Conservation (phyloP, 2,113 vertebrate genomes). For the Neogobius melanostomus region DNA sequence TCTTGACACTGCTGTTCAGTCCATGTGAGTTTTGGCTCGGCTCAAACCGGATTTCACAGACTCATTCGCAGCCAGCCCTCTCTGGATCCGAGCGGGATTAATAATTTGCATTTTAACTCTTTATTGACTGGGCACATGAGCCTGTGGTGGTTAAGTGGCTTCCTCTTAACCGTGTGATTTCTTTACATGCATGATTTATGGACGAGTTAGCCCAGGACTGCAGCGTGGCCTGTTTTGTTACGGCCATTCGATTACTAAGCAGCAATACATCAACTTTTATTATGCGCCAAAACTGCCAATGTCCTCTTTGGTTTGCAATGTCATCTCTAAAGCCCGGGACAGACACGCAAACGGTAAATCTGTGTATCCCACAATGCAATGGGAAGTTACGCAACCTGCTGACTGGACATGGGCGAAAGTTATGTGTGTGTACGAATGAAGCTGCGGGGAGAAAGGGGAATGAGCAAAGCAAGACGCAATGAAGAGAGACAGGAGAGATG, state of each 20-base stretch:
- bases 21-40: constrained; percentile 48
- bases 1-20: constrained; percentile 41
- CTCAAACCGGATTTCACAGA: constrained; percentile 67
- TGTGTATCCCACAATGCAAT: constrained; percentile 65
- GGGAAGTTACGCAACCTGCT: constrained; percentile 68
- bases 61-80: constrained; percentile 51
- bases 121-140: constrained; percentile 42
- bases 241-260: constrained; percentile 63
- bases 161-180: constrained; percentile 41
- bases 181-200: constrained; percentile 51
- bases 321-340: constrained; percentile 61
- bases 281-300: constrained; percentile 70
- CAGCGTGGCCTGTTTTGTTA: constrained; percentile 36
- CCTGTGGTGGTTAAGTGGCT: constrained; percentile 35
- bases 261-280: constrained; percentile 77
- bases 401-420: constrained; percentile 65
- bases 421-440: constrained; percentile 27
- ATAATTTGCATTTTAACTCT: constrained; percentile 72
- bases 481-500: constrained; percentile 20
- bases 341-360: constrained; percentile 27
- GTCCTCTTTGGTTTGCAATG: constrained; percentile 71
- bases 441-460: constrained; percentile 29
- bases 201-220: constrained; percentile 34
- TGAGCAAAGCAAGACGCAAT: constrained; percentile 39
- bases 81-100: constrained; percentile 64